A percentile compares a stretch with the other conserved stretches of the same genome.
phyloP scores from a whole-genome alignment of 1,140 invertebrate species.

The Armadillidium nasatum region DNA sequence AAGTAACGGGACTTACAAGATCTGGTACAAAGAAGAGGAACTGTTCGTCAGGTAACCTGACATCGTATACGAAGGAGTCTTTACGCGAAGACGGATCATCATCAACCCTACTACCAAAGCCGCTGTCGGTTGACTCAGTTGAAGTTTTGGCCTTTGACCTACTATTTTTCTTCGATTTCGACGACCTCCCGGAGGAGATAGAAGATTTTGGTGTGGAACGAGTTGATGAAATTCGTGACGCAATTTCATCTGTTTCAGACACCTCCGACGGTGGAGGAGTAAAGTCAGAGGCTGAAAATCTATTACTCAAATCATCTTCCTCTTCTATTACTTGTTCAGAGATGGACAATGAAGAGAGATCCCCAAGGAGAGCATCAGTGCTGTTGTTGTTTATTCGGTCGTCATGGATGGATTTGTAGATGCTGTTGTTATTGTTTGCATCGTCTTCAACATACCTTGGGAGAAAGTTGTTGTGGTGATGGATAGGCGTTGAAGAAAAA shows the following conservation, averaged over 20 bases:
- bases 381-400: background rate
- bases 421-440: conserved; percentile 11
- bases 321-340: background rate
- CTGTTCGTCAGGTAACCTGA: conserved; percentile 41
- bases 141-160: background rate
- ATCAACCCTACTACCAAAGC: background rate
- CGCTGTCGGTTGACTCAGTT: background rate
- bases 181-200: conserved; percentile 21
- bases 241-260: conserved; percentile 34
- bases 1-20: conserved; percentile 34
- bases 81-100: conserved; percentile 8
- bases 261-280: background rate
- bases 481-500: conserved; percentile 22
- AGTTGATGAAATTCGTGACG: conserved; percentile 27
- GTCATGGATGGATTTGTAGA: background rate
- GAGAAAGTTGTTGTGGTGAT: conserved; percentile 1
- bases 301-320: background rate
- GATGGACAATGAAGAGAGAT: background rate
- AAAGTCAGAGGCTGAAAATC: background rate
- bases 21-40: conserved; percentile 44
- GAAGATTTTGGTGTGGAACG: conserved; percentile 31
- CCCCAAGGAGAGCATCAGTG: background rate
- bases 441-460: background rate
- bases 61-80: conserved; percentile 43
- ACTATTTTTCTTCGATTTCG: background rate